Base-by-base conservation (phyloP, 2,888 invertebrate genomes). In the Scrobipalpa costella region DNA sequence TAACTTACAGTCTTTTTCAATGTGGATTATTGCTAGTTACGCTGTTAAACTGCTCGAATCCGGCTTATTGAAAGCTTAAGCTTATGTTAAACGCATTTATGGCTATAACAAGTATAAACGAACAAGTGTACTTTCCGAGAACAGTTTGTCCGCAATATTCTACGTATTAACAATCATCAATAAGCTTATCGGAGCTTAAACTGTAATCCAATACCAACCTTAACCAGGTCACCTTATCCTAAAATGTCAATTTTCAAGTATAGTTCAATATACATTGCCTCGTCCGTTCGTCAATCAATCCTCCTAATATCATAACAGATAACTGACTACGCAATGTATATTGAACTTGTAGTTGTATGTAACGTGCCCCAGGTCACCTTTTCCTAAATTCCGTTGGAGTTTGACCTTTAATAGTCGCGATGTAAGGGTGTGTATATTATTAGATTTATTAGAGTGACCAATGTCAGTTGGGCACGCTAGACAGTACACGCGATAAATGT, bases 1-100 rank as follows among this genome's bases (percentile, higher is more conserved):
- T 79, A 73, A 81, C 86, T 58, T 87, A 90, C 86, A 90, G 2
- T 7, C 38, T 8, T 2, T 38, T 2, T 40, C 13, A 13, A 40
- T 13, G 11, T 40, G 11, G 13, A 40, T 2, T n/a, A 40, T 40
- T 2, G n/a, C n/a, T n/a, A 7, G 13, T 40, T 36, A 36, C 7
- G 7, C 44, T 44, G 44, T 44, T 9, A 44, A 44, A 15, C 15
- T 44, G 44, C 44, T 44, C n/a, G n/a, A 44, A 44, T n/a, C 5
- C 44, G n/a, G 44, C 8, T 44, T 44, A 44, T n/a, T 5, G 34
- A 11, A 15, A 5, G 44, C 9, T 44, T 1, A 44, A 44, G 44
- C 44, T 44, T 44, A 44, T n/a, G 44, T n/a, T 40, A 40, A 13
- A 5, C 27, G 27, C 27, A 27, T 27, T 27, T 40, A 5, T 5